Base-by-base conservation (phyloP, 1,140 invertebrate species). In the Berghia stephanieae region DNA sequence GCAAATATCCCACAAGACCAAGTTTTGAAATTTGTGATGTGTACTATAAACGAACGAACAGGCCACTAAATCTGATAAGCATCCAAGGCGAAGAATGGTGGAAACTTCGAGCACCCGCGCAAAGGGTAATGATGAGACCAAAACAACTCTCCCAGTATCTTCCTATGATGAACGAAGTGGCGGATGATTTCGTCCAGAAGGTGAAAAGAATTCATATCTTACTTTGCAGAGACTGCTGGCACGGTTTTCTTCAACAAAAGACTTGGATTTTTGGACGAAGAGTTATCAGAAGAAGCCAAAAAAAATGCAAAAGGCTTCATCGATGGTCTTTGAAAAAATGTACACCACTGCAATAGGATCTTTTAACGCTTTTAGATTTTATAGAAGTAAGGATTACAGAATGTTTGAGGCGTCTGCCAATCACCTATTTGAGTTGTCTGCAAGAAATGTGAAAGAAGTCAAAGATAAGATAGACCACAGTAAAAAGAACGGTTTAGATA, bases 121-220 rank as follows among this genome's bases (percentile, higher is more conserved):
- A 71, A n/a, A 71, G 49, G 36, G 34, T 24, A 21, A 24, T 71
- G 3, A 31, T 71, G 40, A 71, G 36, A 71, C 8, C 3, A 3
- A 44, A 71, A 21, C 49, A 42, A 24, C 42, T 44, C 44, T n/a
- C 6, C 2, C 2, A 46, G 44, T 71, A 71, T 21, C 43, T 71
- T 2, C 4, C 24, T 4, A 42, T n/a, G 4, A 42, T 46, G 42
- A 49, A 49, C 43, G 18, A 13, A n/a, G 43, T 71, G 3, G 68
- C 68, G 34, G 68, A 71, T 44, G 68, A 71, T 4, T 49, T 71
- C 31, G 68, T 71, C 24, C 21, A 49, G 3, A 40, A 13, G 44
- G 13, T 21, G 24, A 40, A 44, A 71, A 10, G 27, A 46, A 4
- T 71, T 71, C 24, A 46, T 46, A 31, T 27, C 42, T n/a, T 71